phyloP scores from a whole-genome alignment of 92 coral and sea anemone species.

The Pocillopora meandrina region DNA sequence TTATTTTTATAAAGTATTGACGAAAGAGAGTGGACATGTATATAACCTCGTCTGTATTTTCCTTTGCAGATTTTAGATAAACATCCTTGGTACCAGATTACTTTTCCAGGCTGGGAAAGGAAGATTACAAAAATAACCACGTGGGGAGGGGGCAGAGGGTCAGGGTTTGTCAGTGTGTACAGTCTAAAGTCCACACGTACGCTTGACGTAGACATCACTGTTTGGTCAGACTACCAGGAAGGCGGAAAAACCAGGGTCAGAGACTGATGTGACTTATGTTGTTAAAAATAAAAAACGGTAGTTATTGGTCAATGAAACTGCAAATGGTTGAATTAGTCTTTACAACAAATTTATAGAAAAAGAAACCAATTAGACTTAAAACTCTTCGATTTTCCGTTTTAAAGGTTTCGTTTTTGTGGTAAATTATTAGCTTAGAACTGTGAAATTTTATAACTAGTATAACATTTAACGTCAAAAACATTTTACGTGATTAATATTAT shows the following conservation, averaged over 20 bases:
- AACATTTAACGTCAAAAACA: too few relatives aligned
- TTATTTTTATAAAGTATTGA: not conserved
- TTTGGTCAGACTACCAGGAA: slow-evolving; percentile 69
- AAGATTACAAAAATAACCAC: slow-evolving; percentile 70
- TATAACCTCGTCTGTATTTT: not conserved
- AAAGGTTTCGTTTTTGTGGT: too few relatives aligned
- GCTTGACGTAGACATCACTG: slow-evolving; percentile 27
- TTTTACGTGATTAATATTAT: too few relatives aligned
- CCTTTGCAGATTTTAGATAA: slow-evolving; percentile 12
- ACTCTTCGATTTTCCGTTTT: too few relatives aligned
- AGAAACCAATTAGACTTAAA: too few relatives aligned
- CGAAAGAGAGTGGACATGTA: not conserved
- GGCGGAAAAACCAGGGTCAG: slow-evolving; percentile 67
- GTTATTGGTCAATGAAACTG: too few relatives aligned
- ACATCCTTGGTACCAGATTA: slow-evolving; percentile 67
- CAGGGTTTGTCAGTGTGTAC: slow-evolving; percentile 69
- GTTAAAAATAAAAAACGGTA: too few relatives aligned
- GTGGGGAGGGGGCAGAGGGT: slow-evolving; percentile 57
- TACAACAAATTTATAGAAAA: too few relatives aligned
- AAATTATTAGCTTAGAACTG: too few relatives aligned
- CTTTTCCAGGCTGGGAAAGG: slow-evolving; percentile 52
- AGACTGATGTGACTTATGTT: slow-evolving; percentile 3
- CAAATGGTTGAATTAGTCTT: too few relatives aligned
- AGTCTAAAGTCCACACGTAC: slow-evolving; percentile 49
- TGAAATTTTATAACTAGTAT: too few relatives aligned